Percentiles rank a stretch among this genome's conserved stretches.
Conservation (phyloP, 53 echinoderm and acorn worm species). For the Holothuria leucospilota region DNA sequence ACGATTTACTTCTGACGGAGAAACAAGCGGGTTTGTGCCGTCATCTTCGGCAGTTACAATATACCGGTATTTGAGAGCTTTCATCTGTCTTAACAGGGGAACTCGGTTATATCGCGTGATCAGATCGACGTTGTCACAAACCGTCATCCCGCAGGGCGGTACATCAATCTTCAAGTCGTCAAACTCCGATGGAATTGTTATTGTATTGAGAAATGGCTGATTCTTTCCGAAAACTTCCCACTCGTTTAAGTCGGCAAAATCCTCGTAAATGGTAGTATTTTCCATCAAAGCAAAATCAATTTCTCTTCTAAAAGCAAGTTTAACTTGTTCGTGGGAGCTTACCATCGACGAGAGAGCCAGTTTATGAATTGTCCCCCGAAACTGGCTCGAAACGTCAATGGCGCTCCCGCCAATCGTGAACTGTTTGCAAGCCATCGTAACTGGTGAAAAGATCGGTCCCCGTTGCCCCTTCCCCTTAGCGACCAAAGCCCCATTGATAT, state of each 20-base stretch:
- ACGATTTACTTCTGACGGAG: constrained; percentile 52
- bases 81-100: constrained; percentile 51
- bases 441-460: constrained; percentile 78
- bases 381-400: constrained; percentile 46
- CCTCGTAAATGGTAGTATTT: constrained; percentile 61
- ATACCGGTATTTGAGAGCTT: constrained; percentile 70
- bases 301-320: constrained; percentile 12
- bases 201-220: constrained; percentile 36
- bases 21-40: constrained; percentile 75
- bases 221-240: constrained; percentile 68
- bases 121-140: constrained; percentile 83
- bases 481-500: constrained; percentile 84
- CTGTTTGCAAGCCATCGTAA: constrained; percentile 77
- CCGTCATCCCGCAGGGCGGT: constrained; percentile 86
- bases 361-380: constrained; percentile 78
- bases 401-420: constrained; percentile 80
- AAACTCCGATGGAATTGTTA: constrained; percentile 56
- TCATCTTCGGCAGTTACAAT: constrained; percentile 84
- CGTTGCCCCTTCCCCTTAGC: constrained; percentile 58
- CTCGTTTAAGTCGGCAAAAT: constrained; percentile 61
- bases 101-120: constrained; percentile 69
- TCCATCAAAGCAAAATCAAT: not conserved
- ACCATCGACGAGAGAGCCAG: constrained; percentile 64
- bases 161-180: constrained; percentile 52
- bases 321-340: constrained; percentile 54